Base-by-base conservation (phyloP, 2,113 vertebrate species). In the Tachycineta bicolor region DNA sequence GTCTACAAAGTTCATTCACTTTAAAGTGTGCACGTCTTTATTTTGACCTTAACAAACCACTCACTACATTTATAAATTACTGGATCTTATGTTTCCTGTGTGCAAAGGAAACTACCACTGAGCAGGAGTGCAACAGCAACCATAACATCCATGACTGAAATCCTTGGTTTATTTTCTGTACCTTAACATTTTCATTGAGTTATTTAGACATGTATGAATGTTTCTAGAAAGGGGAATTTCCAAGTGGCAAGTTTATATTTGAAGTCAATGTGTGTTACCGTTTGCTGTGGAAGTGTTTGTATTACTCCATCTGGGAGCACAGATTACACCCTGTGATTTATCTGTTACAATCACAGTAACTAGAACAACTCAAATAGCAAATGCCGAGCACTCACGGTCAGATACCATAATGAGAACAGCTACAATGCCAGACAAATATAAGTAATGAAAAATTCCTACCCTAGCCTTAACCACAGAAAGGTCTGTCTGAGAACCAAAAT, bases 161-260 rank as follows among this genome's bases (percentile, higher is more conserved):
- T 37, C 49, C 31, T 64, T 34, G 20, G 6, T 56, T 77, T 77
- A 86, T 84, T 88, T 83, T 50, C 67, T 83, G 37, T 63, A 63
- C 43, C 12, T 71, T 65, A 83, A 77, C 9, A 34, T 90, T 83
- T 67, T 92, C 41, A 52, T 29, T 56, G 41, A 64, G 33, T 74
- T 92, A 80, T 83, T 90, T 74, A 89, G 75, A 82, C 7, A 29
- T 14, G 25, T 6, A 73, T n/a, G n/a, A 77, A 24, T 53, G 59
- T 77, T 88, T 93, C 26, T 70, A 44, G 39, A 53, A 90, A 74
- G 55, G 22, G 23, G 62, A 84, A 74, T 92, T 85, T 73, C 56
- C 50, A 80, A 50, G 58, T 7, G 20, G 78, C 46, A 62, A 78
- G 44, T 91, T 93, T 58, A 69, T 53, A 41, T 85, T 86, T 76